phyloP scores from a whole-genome alignment of 2,113 vertebrate genomes.

The Zosterops japonicus region DNA sequence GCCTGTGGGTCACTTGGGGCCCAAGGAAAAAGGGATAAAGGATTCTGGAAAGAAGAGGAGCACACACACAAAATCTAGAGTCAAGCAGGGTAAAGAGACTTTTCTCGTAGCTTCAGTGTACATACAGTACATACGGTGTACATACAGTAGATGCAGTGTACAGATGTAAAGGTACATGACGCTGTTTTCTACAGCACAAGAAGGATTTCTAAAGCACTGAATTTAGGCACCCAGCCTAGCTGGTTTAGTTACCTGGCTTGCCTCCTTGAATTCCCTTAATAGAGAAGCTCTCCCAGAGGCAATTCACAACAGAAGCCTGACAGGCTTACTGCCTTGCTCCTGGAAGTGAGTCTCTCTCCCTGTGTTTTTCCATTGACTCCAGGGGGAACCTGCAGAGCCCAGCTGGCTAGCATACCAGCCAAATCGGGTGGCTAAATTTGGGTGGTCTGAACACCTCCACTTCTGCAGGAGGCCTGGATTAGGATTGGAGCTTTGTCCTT shows the following conservation, averaged over 20 bases:
- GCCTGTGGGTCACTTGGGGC: not conserved
- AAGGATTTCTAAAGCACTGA: not conserved
- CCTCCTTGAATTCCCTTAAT: not conserved
- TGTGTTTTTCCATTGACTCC: not conserved
- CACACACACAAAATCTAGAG: not conserved
- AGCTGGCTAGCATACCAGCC: not conserved
- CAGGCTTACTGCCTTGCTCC: not conserved
- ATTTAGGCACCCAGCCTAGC: not conserved
- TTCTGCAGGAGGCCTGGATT: not conserved
- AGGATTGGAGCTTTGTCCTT: not conserved
- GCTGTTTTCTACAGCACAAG: not conserved
- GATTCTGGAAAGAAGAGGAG: not conserved
- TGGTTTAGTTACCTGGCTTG: not conserved
- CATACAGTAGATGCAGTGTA: no score
- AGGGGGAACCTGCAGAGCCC: not conserved
- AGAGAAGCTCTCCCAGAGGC: not conserved
- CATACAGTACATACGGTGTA: no score
- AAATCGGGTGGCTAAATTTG: not conserved
- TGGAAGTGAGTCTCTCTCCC: not conserved
- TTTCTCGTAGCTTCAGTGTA: not conserved
- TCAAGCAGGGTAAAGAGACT: not conserved
- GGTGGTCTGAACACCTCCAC: not conserved
- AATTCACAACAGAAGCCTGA: not conserved
- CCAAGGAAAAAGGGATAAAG: not conserved
- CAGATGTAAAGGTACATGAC: rapidly evolving